Base-by-base conservation (phyloP, 1,140 invertebrate species). In the Drosophila littoralis region DNA sequence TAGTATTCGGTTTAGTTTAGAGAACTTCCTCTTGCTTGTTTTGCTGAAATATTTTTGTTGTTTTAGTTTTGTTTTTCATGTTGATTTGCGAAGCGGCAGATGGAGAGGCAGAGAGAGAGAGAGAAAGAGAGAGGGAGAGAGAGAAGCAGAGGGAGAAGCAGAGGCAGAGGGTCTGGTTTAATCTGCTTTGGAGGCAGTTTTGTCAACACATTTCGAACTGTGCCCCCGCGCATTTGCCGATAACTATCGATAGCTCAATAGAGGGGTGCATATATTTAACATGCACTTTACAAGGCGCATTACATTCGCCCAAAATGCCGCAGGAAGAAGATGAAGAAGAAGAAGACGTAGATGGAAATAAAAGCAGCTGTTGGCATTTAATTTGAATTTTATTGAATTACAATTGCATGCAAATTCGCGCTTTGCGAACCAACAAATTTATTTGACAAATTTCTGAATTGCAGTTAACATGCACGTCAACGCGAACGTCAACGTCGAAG, bases 311-410 rank as follows among this genome's bases (percentile, higher is more conserved):
- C 28, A 28, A 28, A 28, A 28, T 22, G 22, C 22, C 22, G 22
- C 22, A 22, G 22, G 22, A 35, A 36, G 8, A 15, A 0, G 9
- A 10, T 15, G 1, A 32, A 9, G 7, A 17, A 40, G 8, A 55
- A 3, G 7, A 55, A 22, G n/a, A 40, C 12, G 1, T 1, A n/a
- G 10, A 52, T 13, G 15, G 8, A 9, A 57, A 42, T 4, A 32
- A n/a, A 22, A 46, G 42, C 75, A 77, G 74, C 69, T 77, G 70
- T 63, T 51, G 48, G 82, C 67, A 81, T 86, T 86, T 89, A 89
- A 89, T 89, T 89, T 89, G 84, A 89, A 89, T 89, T 89, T 74
- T 71, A 89, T 89, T 84, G 84, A 90, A 90, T 90, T 82, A 71
- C 85, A 89, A 89, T 89, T 89, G 75, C 77, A 89, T 90, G 81